Evolutionary conservation across 2,888 invertebrate species (phyloP).

Genomic region (Ypsolopha sequella): DNA sequence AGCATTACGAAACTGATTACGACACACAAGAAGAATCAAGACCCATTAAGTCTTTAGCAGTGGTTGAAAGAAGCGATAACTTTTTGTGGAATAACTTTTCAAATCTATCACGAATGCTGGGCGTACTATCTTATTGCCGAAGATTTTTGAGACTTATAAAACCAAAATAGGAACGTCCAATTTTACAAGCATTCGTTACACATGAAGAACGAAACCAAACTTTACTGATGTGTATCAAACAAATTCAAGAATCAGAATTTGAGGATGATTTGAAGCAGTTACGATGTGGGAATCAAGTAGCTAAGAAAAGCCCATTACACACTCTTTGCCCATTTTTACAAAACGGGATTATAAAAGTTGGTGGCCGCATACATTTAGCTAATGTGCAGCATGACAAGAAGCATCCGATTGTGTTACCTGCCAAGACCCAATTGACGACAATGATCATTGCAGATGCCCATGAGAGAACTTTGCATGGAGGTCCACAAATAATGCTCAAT

Average conservation of each 20-base stretch:
- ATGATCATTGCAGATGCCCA: constrained; percentile 11
- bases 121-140: constrained; percentile 1
- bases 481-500: constrained; percentile 14
- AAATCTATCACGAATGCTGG: not conserved
- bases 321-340: constrained; percentile 5
- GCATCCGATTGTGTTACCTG: constrained; percentile 12
- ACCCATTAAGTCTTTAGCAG: too few relatives aligned
- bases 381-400: constrained; percentile 4
- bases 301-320: not conserved
- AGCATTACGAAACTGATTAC: too few relatives aligned
- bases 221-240: not conserved
- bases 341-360: constrained; percentile 7
- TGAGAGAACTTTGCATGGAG: constrained; percentile 15
- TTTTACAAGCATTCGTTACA: not conserved
- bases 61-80: too few relatives aligned
- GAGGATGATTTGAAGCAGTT: not conserved
- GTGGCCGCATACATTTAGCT: constrained; percentile 4
- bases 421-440: constrained; percentile 7
- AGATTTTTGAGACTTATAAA: not conserved
- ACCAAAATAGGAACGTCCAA: not conserved
- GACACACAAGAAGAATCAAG: not conserved
- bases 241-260: not conserved
- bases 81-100: constrained; percentile 1
- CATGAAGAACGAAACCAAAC: not conserved
- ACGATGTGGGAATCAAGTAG: not conserved